Percentiles rank a stretch among this genome's conserved stretches.
Evolutionary conservation across 2,888 invertebrate species (phyloP).

Genomic region (Eupeodes latifasciatus): DNA sequence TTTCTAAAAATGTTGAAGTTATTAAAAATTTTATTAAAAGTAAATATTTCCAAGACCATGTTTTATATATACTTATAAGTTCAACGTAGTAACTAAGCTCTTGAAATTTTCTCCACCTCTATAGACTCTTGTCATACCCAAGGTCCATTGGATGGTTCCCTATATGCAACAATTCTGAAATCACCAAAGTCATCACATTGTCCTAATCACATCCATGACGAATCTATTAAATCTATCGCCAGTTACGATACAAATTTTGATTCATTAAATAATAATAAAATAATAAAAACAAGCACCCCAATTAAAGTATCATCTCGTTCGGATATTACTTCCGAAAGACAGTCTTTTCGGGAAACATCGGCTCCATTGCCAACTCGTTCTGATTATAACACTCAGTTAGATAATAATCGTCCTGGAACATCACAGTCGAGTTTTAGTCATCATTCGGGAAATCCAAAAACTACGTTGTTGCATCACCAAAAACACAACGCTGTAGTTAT

Average conservation of each 20-base stretch:
- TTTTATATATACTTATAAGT: background rate
- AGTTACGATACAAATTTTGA: constrained; percentile 62
- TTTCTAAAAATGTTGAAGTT: too few species aligned
- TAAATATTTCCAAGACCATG: too few species aligned
- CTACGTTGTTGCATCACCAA: constrained; percentile 65
- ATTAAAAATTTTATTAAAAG: too few species aligned
- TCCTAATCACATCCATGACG: constrained; percentile 52
- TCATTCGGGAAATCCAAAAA: constrained; percentile 65
- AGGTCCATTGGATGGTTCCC: constrained; percentile 95
- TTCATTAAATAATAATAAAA: constrained; percentile 46
- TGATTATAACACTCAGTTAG: constrained; percentile 61
- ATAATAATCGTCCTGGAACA: constrained; percentile 76
- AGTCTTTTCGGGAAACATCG: constrained; percentile 64
- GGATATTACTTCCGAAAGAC: constrained; percentile 54
- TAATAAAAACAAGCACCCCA: constrained; percentile 72
- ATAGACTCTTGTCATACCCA: constrained; percentile 82
- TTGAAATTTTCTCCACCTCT: constrained; percentile 52
- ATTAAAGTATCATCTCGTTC: constrained; percentile 44
- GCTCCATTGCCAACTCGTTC: constrained; percentile 54
- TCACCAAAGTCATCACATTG: constrained; percentile 77
- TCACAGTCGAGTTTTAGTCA: constrained; percentile 77
- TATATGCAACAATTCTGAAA: constrained; percentile 90
- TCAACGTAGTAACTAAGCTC: constrained; percentile 39
- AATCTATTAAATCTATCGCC: constrained; percentile 49
- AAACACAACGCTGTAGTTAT: constrained; percentile 35